Conservation (phyloP, 2,888 invertebrate genomes). For the Eledone cirrhosa region DNA sequence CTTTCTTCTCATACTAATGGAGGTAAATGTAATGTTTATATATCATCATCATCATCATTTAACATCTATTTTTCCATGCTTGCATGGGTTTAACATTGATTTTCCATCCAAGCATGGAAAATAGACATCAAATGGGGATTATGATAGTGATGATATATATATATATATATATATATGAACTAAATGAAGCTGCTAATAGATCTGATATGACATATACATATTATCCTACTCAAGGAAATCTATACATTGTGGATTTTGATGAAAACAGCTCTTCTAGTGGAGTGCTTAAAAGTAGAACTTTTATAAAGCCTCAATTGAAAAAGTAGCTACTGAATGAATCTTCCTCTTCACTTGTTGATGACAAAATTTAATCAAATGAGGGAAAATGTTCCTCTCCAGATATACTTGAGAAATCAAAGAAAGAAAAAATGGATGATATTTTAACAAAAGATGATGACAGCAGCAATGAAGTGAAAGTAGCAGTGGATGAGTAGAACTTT, state of each 20-base stretch:
- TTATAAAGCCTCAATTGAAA: neutral
- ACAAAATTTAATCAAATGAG: constrained; percentile 24
- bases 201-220: constrained; percentile 11
- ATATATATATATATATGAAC: constrained; percentile 22
- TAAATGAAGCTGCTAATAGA: neutral
- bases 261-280: constrained; percentile 24
- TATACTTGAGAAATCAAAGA: constrained; percentile 27
- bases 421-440: constrained; percentile 15
- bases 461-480: constrained; percentile 32
- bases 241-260: constrained; percentile 7
- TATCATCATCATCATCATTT: no score
- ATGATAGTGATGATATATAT: no score
- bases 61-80: no score
- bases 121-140: no score
- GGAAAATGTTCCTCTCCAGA: constrained; percentile 28
- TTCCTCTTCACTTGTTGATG: constrained; percentile 14
- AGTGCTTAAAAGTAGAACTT: constrained; percentile 16
- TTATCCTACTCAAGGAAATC: neutral
- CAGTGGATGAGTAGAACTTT: constrained; percentile 18
- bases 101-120: no score
- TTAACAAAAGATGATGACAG: constrained; percentile 26
- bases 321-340: constrained; percentile 12
- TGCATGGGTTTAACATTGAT: no score
- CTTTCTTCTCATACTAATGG: no score
- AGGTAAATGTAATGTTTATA: no score